Conservation (phyloP, 2,113 vertebrate species). For the Astatoreochromis straeleni region DNA sequence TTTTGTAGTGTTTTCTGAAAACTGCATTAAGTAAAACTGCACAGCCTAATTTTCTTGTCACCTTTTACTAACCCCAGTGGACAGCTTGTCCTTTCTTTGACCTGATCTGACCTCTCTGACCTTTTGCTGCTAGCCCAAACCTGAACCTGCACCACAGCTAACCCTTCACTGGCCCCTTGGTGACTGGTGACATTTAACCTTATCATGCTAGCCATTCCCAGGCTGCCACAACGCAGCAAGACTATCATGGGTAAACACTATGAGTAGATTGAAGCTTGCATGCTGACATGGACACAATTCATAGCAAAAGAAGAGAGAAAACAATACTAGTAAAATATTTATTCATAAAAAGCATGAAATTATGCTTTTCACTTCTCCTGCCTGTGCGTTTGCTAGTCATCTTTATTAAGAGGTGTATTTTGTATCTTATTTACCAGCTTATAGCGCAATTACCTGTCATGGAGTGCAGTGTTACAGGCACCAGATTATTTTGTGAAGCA, state of each 20-base stretch:
- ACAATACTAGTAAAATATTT: neutral
- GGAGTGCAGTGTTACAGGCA: neutral
- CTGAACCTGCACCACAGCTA: conserved; percentile 32
- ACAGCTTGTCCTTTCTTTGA: conserved; percentile 2
- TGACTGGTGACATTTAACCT: conserved; percentile 48
- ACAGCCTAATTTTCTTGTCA: neutral
- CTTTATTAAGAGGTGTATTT: conserved; percentile 4
- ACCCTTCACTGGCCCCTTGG: conserved; percentile 29
- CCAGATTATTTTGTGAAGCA: conserved; percentile 4
- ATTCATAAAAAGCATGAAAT: neutral
- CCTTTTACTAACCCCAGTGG: neutral
- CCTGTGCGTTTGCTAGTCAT: neutral
- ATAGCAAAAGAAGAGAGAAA: neutral
- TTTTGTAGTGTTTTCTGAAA: neutral
- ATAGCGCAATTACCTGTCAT: neutral
- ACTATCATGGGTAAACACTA: conserved; percentile 17
- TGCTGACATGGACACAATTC: neutral
- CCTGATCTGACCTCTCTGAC: conserved; percentile 10
- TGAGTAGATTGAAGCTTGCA: neutral
- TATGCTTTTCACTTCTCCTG: neutral
- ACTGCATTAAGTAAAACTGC: neutral
- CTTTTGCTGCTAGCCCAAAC: conserved; percentile 26
- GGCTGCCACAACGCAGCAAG: neutral
- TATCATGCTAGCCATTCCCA: conserved; percentile 5
- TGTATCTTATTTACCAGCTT: conserved; percentile 10